Conservation (phyloP, 1,140 invertebrate genomes). For the Papilio polytes region DNA sequence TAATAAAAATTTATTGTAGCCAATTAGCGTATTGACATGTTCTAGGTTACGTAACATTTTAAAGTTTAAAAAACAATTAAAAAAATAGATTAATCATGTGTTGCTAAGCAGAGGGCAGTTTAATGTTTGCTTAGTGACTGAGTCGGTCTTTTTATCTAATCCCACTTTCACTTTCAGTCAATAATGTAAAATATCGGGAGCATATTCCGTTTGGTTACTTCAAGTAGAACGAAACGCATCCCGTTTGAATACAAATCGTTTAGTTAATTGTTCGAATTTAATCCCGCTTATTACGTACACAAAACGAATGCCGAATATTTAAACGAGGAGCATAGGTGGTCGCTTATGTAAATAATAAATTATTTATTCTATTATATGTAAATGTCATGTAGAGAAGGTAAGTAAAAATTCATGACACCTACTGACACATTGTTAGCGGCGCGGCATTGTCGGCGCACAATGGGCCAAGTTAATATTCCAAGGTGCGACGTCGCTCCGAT, state of each 20-base stretch:
- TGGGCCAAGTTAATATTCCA: slow-evolving; percentile 47
- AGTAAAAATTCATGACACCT: slow-evolving; percentile 40
- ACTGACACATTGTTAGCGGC: slow-evolving; percentile 15
- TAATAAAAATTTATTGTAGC: background rate
- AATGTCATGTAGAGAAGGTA: slow-evolving; percentile 29
- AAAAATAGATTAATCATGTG: no score
- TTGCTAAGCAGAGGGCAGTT: background rate
- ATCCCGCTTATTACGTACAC: slow-evolving; percentile 27
- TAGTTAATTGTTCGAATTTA: slow-evolving; percentile 16
- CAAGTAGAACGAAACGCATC: background rate
- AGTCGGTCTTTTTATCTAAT: no score
- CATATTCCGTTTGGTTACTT: background rate
- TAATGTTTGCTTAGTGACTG: background rate
- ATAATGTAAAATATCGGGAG: no score
- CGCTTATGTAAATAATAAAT: slow-evolving; percentile 38
- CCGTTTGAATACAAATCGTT: slow-evolving; percentile 1
- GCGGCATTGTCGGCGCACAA: slow-evolving; percentile 42
- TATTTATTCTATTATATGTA: slow-evolving; percentile 40
- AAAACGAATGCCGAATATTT: background rate
- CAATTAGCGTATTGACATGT: no score
- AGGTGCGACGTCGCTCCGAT: slow-evolving; percentile 43
- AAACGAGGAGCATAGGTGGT: slow-evolving; percentile 14
- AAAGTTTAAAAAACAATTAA: no score
- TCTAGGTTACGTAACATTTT: no score
- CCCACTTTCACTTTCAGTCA: no score